Base-by-base conservation (phyloP, 1,140 invertebrate genomes). In the Prorops nasuta region DNA sequence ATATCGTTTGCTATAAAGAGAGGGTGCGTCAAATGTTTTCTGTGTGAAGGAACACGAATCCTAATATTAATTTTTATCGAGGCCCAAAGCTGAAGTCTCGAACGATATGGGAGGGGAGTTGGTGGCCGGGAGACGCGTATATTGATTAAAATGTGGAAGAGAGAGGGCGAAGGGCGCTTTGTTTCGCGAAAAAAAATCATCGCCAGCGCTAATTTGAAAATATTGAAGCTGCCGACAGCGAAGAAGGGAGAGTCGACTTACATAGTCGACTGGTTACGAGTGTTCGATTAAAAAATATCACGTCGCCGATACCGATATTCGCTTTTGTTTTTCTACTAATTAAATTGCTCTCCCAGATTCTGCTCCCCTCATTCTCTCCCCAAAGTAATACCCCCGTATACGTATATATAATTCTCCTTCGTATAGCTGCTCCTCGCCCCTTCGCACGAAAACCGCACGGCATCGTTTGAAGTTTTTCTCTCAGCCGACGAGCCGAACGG, bases 11-110 rank as follows among this genome's bases (percentile, higher is more conserved):
- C 32, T 43, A 35, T 15, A n/a, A 19, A 18, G 39, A 45, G 19
- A 54, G 45, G 63, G 64, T 53, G 60, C 54, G 36, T 24, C 46
- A 57, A 63, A 73, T 65, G 70, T 72, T 73, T 71, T 72, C 71
- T 69, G 68, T 71, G 59, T 61, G 71, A 75, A 72, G 66, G 68
- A 75, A 67, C 72, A 70, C 63, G 66, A 49, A 54, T 67, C 57
- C 67, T 71, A 67, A 74, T 75, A 74, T 75, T 72, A 75, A 74
- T 70, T 72, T 72, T 74, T 72, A 69, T 75, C 60, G 68, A 59
- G 59, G 59, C 56, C 56, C 52, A 64, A 70, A 70, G 66, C 59
- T 53, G 12, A 20, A n/a, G 15, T 21, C 12, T 14, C 31, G 41
- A n/a, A 22, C 47, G 52, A 59, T 34, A 54, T n/a, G 15, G 44